Conservation (phyloP, 2,888 invertebrate genomes). For the Phymatocera aterrima region DNA sequence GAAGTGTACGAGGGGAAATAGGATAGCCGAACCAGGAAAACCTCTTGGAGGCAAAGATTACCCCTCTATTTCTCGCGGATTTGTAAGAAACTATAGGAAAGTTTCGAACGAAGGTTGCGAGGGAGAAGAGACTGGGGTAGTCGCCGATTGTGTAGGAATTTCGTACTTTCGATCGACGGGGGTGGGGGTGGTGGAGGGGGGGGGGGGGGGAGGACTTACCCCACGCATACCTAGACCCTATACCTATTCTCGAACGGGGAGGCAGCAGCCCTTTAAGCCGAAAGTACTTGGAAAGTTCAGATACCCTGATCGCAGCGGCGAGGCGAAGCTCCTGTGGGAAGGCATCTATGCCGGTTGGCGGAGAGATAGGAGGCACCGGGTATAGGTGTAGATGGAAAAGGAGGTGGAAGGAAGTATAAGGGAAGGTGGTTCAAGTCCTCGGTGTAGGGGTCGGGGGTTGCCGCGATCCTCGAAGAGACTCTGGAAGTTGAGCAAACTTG, state of each 20-base stretch:
- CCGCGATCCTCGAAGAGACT: constrained; percentile 56
- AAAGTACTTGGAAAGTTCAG: constrained; percentile 44
- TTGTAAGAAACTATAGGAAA: constrained; percentile 39
- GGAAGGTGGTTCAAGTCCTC: not conserved
- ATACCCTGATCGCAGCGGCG: constrained; percentile 34
- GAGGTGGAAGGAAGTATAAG: not conserved
- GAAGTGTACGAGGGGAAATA: not conserved
- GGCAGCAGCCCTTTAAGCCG: constrained; percentile 39
- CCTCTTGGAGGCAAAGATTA: constrained; percentile 20
- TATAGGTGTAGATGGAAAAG: constrained; percentile 37
- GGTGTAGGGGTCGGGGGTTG: constrained; percentile 28
- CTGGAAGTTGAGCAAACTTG: constrained; percentile 62
- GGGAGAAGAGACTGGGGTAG: not conserved
- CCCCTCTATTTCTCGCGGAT: constrained; percentile 31
- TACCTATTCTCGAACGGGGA: constrained; percentile 11
- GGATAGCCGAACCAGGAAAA: constrained; percentile 1
- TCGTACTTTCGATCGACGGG: constrained; percentile 26
- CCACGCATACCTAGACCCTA: constrained; percentile 6
- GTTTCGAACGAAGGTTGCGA: constrained; percentile 23
- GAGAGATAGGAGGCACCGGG: constrained; percentile 33
- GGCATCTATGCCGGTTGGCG: constrained; percentile 45
- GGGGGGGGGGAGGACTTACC: not conserved
- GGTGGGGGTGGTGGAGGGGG: too few species aligned
- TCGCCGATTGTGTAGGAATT: constrained; percentile 39
- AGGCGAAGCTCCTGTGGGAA: constrained; percentile 47